Percentiles rank a stretch among this genome's conserved stretches.
These are phyloP conservation scores for Ophioninae sp. DNA, from an alignment of 2,888 invertebrate genomes.

Conservation along the genomic window DNA sequence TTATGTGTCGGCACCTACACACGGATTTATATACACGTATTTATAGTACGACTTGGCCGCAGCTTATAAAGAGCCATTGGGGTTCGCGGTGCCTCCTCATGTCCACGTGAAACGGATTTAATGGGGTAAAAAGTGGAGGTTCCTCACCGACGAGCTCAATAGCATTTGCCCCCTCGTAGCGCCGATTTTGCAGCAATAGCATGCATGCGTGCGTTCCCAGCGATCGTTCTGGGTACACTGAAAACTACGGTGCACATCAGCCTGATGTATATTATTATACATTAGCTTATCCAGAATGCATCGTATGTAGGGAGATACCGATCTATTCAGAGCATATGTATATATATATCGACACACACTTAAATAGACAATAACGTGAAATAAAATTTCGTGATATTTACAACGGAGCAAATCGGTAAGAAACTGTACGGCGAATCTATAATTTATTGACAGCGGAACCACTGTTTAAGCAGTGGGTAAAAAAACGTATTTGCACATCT, in stretches of 20 bases:
- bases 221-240: background rate
- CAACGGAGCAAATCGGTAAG: background rate
- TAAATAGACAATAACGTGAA: background rate
- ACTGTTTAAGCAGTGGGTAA: background rate
- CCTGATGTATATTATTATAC: slow-evolving; percentile 72
- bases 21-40: background rate
- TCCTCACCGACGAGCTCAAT: slow-evolving; percentile 9
- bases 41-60: slow-evolving; percentile 1
- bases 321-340: slow-evolving; percentile 65
- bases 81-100: slow-evolving; percentile 19
- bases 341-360: background rate
- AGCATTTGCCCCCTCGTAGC: slow-evolving; percentile 23
- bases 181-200: slow-evolving; percentile 17
- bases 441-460: background rate
- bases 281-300: slow-evolving; percentile 69
- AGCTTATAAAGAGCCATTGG: slow-evolving; percentile 40
- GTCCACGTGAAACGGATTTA: slow-evolving; percentile 62
- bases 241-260: slow-evolving; percentile 22
- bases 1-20: background rate
- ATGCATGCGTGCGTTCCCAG: background rate
- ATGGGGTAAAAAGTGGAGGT: slow-evolving; percentile 62
- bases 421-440: background rate
- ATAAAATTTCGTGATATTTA: background rate
- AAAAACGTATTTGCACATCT: too few species aligned
- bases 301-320: slow-evolving; percentile 69